Evolutionary conservation across 1,140 invertebrate species (phyloP), one percentile per base, ranked within the genome.

Genomic region (Carposina sasakii): DNA sequence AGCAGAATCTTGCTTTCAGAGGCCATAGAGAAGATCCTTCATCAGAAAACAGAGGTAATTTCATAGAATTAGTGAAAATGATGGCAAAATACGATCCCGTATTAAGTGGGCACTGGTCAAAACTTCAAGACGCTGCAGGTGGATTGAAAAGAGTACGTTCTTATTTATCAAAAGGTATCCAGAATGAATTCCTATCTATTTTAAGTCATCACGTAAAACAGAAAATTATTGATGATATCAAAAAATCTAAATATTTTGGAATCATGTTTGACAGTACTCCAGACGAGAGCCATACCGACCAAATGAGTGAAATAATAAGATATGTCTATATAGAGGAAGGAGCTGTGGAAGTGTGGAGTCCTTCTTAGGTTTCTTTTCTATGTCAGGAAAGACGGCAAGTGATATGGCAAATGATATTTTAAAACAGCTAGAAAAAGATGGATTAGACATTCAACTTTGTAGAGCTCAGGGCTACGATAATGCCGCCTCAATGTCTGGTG

Each of bases 1-100:
- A 64, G 59, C 57, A 73, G 57, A 65, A 67, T 56, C 49, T 72
- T 30, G 57, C 67, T 9, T 69, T 72, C 42, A 52, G 67, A 20
- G 69, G 70, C 15, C 62, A 70, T 53, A 34, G 40, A 22, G 70
- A 71, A 60, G 43, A 30, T 30, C 45, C 56, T 13, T 33, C 45
- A 5, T 65, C 52, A 19, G 16, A 22, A 12, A 70, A 72, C 47
- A 61, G 48, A 49, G 67, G 60, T n/a, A 74, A 71, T 36, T 71
- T 67, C 49, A 34, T 65, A 49, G 62, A 70, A 51, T 39, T 72
- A 28, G 48, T 62, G 10, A 30, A 68, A 60, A 47, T n/a, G n/a
- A n/a, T n/a, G n/a, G n/a, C n/a, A n/a, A n/a, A n/a, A n/a, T n/a
- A n/a, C n/a, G n/a, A n/a, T n/a, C n/a, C n/a, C n/a, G n/a, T n/a